phyloP scores from a whole-genome alignment of 2,113 vertebrate species.

The Eidolon helvum region DNA sequence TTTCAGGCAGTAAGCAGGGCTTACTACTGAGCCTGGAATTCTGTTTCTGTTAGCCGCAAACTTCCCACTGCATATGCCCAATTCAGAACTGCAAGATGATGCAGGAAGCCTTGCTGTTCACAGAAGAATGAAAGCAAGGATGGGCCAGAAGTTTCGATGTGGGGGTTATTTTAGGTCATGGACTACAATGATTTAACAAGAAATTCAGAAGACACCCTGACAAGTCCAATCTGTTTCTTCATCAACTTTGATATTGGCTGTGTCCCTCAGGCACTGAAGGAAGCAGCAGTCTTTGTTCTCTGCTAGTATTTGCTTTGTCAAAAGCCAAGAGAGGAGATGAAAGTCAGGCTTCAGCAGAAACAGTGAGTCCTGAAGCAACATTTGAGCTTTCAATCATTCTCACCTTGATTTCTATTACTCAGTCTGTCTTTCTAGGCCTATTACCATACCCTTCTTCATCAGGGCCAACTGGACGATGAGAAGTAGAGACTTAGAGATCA shows the following conservation, averaged over 20 bases:
- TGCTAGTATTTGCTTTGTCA: not conserved
- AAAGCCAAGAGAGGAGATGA: slow-evolving; percentile 28
- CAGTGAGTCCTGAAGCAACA: not conserved
- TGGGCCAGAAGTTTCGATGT: not conserved
- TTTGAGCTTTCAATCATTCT: not conserved
- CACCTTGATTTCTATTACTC: not conserved
- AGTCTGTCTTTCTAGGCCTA: not conserved
- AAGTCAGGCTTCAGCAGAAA: slow-evolving; percentile 6
- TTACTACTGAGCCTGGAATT: not conserved
- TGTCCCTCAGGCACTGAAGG: not conserved
- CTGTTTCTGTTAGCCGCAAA: not conserved
- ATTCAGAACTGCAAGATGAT: not conserved
- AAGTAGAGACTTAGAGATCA: not conserved
- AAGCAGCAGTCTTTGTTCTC: not conserved
- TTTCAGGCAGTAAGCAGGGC: not conserved
- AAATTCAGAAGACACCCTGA: slow-evolving; percentile 34
- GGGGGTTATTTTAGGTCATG: slow-evolving; percentile 14
- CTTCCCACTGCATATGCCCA: not conserved
- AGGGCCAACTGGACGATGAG: not conserved
- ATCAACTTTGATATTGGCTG: not conserved
- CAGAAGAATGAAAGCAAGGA: not conserved
- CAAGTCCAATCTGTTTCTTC: slow-evolving; percentile 42
- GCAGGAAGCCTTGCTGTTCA: not conserved
- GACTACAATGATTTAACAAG: slow-evolving; percentile 4
- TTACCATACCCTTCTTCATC: not conserved